Evolutionary conservation across 2,797 vertebrate genomes (phyloP), one percentile per base, ranked within the genome.

Genomic region (Prunella strophiata): DNA sequence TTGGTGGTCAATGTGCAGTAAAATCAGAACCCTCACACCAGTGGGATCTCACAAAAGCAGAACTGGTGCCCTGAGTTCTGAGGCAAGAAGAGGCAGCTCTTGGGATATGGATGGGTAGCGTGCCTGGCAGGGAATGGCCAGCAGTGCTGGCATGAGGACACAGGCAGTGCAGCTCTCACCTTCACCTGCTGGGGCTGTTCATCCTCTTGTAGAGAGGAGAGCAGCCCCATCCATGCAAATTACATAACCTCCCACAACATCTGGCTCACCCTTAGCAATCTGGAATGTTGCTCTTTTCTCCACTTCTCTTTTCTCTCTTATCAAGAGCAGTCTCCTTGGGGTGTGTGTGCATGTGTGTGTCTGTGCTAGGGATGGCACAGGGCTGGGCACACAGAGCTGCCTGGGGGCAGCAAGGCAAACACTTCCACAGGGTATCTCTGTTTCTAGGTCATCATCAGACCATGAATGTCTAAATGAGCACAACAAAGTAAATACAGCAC

Each of bases 111-210:
- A 38, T 20, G 15, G 26, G 34, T 13, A 8, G 11, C 2, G 11
- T 3, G 16, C n/a, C 23, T 14, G 38, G 16, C 34, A 54, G 48
- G 27, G 15, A 42, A 59, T 0, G 5, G 52, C 11, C 50, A 72
- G 65, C 57, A 8, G 8, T 5, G 11, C 43, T 74, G 34, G n/a
- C 8, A 6, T 5, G 32, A 86, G 54, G 57, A 32, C 26, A 43
- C 0, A 1, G 17, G 27, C 13, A 10, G 32, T 1, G 3, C 55
- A 70, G 30, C 65, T 90, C 61, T 66, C 4, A 1, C 7, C 34
- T 47, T 43, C 51, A 20, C 38, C 54, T 43, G 7, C 9, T 23
- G 23, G 13, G 57, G 1, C 13, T 20, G 57, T 6, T 75, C 50
- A 17, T 19, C 22, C 26, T 75, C 42, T 23, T 10, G 27, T 7